Percentiles rank a stretch among this genome's conserved stretches.
phyloP scores from a whole-genome alignment of 2,113 vertebrate species.

The Seriola quinqueradiata region DNA sequence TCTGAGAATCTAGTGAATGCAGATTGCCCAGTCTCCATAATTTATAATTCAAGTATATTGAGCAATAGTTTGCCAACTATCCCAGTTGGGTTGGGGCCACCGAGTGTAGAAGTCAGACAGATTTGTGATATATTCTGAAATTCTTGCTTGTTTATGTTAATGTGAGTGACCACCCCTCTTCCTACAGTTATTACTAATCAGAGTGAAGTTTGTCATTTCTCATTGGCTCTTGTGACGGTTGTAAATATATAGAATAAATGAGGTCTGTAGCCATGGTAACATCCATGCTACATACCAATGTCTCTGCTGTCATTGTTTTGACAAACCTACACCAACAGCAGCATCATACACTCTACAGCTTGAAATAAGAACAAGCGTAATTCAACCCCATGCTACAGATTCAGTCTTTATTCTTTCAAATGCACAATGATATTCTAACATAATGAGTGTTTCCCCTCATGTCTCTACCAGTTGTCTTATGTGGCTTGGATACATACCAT shows the following conservation, averaged over 20 bases:
- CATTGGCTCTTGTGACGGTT: neutral
- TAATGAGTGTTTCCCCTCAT: constrained; percentile 12
- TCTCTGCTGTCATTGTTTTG: neutral
- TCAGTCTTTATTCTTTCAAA: constrained; percentile 18
- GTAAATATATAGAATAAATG: neutral
- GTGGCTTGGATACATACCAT: constrained; percentile 6
- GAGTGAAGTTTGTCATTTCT: neutral
- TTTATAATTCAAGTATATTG: neutral
- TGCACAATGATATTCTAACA: constrained; percentile 10
- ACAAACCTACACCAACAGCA: neutral
- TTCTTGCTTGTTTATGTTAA: neutral
- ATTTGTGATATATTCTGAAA: neutral
- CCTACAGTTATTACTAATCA: neutral
- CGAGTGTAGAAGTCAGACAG: neutral
- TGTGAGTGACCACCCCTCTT: neutral
- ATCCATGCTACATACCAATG: neutral
- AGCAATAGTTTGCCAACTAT: neutral
- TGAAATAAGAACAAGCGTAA: neutral
- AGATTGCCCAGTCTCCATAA: neutral
- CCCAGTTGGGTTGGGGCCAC: neutral
- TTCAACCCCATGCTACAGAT: neutral
- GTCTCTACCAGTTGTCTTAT: constrained; percentile 17
- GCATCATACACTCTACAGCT: neutral
- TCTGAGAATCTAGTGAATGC: neutral
- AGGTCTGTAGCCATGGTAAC: constrained; percentile 9